A percentile compares a stretch with the other conserved stretches of the same genome.
Evolutionary conservation across 2,113 vertebrate species (phyloP).

Genomic region (Sorex fumeus): DNA sequence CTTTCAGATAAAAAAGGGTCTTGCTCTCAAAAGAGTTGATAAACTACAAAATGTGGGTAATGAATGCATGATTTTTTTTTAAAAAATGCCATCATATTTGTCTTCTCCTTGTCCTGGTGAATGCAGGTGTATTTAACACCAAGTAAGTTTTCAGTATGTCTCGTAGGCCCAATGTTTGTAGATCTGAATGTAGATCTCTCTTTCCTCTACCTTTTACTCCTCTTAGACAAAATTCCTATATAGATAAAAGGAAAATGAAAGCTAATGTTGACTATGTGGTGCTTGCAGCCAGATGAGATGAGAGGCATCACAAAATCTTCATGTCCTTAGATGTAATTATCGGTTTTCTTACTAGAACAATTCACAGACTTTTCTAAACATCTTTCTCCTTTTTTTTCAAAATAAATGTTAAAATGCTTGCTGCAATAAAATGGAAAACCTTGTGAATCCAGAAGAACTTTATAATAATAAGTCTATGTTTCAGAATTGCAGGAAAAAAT

Average conservation of each 20-base stretch:
- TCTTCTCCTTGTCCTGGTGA: background rate
- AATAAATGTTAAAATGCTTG: constrained; percentile 70
- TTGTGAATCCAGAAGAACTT: constrained; percentile 74
- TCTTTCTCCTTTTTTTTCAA: constrained; percentile 5
- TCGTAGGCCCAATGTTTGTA: background rate
- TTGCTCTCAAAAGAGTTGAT: constrained; percentile 19
- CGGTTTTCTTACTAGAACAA: constrained; percentile 71
- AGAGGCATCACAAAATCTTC: constrained; percentile 11
- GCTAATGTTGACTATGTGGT: constrained; percentile 10
- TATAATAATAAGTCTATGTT: constrained; percentile 82
- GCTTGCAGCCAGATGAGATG: background rate
- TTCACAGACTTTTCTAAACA: constrained; percentile 67
- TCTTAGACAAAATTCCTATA: constrained; percentile 37
- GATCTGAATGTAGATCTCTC: background rate
- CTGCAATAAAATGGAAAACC: constrained; percentile 76
- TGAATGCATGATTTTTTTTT: background rate
- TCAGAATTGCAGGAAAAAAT: constrained; percentile 79
- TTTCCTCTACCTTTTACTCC: background rate
- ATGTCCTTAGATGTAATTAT: constrained; percentile 71
- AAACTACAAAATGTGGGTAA: background rate
- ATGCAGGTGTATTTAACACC: background rate
- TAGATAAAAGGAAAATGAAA: constrained; percentile 28
- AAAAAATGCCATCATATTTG: background rate
- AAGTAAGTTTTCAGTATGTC: background rate
- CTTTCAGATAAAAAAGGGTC: background rate